These are phyloP conservation scores for Amyelois transitella DNA, from an alignment of 1,140 invertebrate species.

Conservation along the genomic window DNA sequence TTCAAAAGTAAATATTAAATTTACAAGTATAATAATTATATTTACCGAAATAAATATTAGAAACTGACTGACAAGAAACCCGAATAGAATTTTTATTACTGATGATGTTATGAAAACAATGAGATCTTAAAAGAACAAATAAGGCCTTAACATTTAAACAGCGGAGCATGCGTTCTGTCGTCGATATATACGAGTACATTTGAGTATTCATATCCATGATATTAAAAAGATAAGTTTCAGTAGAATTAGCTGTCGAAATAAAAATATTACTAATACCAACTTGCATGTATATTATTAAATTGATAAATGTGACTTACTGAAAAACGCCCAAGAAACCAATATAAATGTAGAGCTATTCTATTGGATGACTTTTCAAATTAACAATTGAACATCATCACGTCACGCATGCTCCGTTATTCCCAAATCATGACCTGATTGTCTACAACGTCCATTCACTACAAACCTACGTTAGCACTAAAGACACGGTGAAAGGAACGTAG, in stretches of 20 bases:
- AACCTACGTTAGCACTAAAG: conserved; percentile 58
- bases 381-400: neutral
- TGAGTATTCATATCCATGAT: too few relatives aligned
- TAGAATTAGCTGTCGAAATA: too few relatives aligned
- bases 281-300: too few relatives aligned
- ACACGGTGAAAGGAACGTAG: conserved; percentile 64
- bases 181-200: too few relatives aligned
- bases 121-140: neutral
- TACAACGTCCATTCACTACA: conserved; percentile 43
- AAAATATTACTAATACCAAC: too few relatives aligned
- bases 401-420: neutral
- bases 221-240: too few relatives aligned
- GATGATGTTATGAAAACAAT: conserved; percentile 11
- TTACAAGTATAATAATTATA: conserved; percentile 27
- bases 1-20: conserved; percentile 48
- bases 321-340: too few relatives aligned
- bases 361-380: neutral
- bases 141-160: neutral
- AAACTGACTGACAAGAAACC: conserved; percentile 21
- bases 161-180: neutral
- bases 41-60: conserved; percentile 4
- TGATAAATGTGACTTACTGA: too few relatives aligned
- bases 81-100: conserved; percentile 46
- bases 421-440: neutral
- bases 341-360: too few relatives aligned